Evolutionary conservation across 2,113 vertebrate genomes (phyloP), one percentile per base, ranked within the genome.

Genomic region (Hippoglossus stenolepis): DNA sequence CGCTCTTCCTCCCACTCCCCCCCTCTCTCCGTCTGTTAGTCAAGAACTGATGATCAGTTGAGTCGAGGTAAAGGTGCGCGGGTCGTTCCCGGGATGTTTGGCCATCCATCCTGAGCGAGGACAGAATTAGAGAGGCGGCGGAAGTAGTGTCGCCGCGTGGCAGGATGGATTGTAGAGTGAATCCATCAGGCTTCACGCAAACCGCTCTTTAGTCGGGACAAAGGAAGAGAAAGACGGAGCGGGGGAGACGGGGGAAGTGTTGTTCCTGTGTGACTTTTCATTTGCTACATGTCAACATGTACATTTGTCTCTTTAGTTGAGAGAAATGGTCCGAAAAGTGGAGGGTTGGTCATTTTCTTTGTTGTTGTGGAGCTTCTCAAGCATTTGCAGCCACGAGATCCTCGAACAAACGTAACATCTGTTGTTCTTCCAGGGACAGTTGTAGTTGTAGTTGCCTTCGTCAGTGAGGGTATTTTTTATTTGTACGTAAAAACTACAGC

Each of bases 91-190:
- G 67, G 67, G 70, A 58, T 73, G 74, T 70, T 65, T 65, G 11
- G 62, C 56, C 77, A 81, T 82, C 87, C 78, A 61, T 89, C 83
- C 51, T 6, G 40, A 59, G 70, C 70, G 60, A 51, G 64, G 75
- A 72, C 21, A 15, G 70, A 73, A 80, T 75, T 69, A 72, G 80
- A 73, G 77, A 62, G 74, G 60, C 14, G 18, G 80, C 8, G 56
- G 58, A 70, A 82, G 59, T 47, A 73, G 73, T 85, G 80, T 58
- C 53, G 8, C 61, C 20, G 69, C 11, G n/a, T 74, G 80, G 77
- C 80, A 74, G 80, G 75, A 89, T 17, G 83, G 70, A 77, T 89
- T 81, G 71, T n/a, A 5, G 69, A 20, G 54, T 13, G 76, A 82
- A 88, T 88, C 67, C 73, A 75, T 90, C 81, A 80, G 13, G 1